Evolutionary conservation across 2,113 vertebrate species (phyloP), one percentile per base, ranked within the genome.

Genomic region (Larimichthys polyactis): DNA sequence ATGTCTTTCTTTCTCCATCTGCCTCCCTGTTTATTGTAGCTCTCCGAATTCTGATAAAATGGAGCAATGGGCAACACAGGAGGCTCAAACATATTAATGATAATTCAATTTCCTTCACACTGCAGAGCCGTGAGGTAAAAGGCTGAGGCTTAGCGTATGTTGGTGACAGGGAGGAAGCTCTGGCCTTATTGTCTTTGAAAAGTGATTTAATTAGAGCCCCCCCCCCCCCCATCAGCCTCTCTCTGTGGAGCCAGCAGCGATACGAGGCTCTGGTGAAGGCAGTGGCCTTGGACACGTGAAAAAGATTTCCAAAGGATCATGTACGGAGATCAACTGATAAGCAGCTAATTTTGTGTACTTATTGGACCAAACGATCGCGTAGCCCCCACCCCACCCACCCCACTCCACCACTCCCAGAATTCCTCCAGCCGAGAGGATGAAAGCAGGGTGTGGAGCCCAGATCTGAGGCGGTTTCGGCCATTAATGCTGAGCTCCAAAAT

Each of bases 331-430:
- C 97, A 97, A 96, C 97, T 91, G 96, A 97, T 98, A 97, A 98
- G 97, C 96, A 97, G 96, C 95, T 97, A 96, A 98, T 98, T 98
- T 97, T 98, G 95, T 96, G 96, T 97, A 97, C 96, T 97, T 97
- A 97, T 95, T 95, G 95, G 96, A 97, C 96, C 94, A 96, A 97
- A 96, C 84, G 95, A 96, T 96, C 77, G 82, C 48, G 40, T n/a
- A 14, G 63, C 24, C 46, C 24, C 20, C 43, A 11, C 72, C 72
- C 17, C 4, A 9, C 32, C 20, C 44, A 14, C 43, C 49, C 19
- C 17, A 40, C 29, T 85, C 95, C 96, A 40, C 36, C 36, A 40
- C 94, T 95, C 49, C 65, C 46, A 92, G 96, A 96, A 96, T 96
- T 96, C 80, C 90, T 78, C 54, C 85, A 86, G 92, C 90, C 72